These are phyloP conservation scores for Pterostichus madidus DNA, from an alignment of 2,888 invertebrate species.

Conservation along the genomic window DNA sequence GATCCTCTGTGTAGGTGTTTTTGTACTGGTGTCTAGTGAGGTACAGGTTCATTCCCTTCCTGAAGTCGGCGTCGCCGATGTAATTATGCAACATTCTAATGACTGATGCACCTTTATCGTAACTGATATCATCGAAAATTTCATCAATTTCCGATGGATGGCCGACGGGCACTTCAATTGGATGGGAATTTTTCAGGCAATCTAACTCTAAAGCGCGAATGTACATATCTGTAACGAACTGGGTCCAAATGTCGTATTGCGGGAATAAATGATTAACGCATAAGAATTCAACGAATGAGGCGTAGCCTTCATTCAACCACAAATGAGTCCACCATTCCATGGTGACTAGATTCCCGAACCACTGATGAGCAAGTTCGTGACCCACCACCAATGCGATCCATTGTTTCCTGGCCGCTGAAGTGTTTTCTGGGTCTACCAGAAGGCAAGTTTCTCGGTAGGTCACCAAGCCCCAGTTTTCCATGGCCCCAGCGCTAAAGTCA, in stretches of 20 bases:
- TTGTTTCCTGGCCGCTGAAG: conserved; percentile 90
- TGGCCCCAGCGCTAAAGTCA: conserved; percentile 96
- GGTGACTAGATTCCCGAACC: conserved; percentile 99
- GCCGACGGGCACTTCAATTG: conserved; percentile 96
- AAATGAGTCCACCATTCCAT: conserved; percentile 99
- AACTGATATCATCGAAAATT: conserved; percentile 98
- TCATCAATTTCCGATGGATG: conserved; percentile 98
- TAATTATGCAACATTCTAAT: conserved; percentile 97
- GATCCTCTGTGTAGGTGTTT: conserved; percentile 95
- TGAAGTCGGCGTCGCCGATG: conserved; percentile 95
- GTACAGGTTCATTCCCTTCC: conserved; percentile 95
- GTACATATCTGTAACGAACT: conserved; percentile 94
- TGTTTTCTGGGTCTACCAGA: conserved; percentile 93
- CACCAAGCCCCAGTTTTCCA: conserved; percentile 98
- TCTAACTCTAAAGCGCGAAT: conserved; percentile 92
- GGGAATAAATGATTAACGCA: conserved; percentile 96
- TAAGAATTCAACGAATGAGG: conserved; percentile 96
- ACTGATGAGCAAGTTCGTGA: conserved; percentile 97
- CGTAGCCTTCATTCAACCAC: conserved; percentile 95
- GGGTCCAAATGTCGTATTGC: conserved; percentile 98
- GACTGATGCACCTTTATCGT: conserved; percentile 96
- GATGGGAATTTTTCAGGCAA: conserved; percentile 94
- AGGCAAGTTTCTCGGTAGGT: conserved; percentile 96
- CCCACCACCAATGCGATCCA: conserved; percentile 93
- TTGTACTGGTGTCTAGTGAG: conserved; percentile 92